Evolutionary conservation across 2,113 vertebrate genomes (phyloP).

Genomic region (Nothobranchius furzeri): DNA sequence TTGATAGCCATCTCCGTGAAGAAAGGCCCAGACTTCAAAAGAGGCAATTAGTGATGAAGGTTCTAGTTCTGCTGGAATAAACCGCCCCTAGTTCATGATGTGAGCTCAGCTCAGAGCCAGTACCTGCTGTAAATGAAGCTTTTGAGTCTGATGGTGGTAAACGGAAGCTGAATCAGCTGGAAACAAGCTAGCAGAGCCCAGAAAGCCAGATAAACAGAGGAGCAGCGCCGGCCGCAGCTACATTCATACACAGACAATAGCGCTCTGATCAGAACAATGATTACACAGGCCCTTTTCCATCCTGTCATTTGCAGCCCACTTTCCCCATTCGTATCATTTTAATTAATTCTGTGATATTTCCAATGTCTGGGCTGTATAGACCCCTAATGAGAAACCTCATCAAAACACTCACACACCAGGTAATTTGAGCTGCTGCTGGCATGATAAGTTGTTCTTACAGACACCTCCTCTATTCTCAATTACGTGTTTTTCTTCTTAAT

Average conservation of each 20-base stretch:
- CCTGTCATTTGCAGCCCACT: conserved; percentile 68
- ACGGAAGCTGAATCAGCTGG: conserved; percentile 66
- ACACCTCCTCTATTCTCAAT: conserved; percentile 52
- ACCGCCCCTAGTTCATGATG: no score
- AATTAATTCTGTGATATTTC: conserved; percentile 82
- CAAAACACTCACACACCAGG: conserved; percentile 71
- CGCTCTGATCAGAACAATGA: conserved; percentile 80
- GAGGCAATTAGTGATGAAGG: no score
- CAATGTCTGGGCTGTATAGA: conserved; percentile 75
- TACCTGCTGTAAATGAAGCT: conserved; percentile 59
- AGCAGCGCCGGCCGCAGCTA: conserved; percentile 58
- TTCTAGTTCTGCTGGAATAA: no score
- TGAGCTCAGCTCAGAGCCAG: neutral
- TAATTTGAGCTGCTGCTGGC: conserved; percentile 66
- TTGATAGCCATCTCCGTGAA: no score
- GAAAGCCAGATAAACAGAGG: conserved; percentile 71
- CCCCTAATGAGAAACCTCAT: conserved; percentile 80
- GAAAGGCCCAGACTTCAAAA: no score
- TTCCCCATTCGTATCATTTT: conserved; percentile 79
- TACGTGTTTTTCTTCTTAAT: conserved; percentile 62
- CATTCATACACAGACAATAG: conserved; percentile 76
- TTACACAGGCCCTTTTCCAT: conserved; percentile 60
- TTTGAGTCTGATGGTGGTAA: conserved; percentile 43
- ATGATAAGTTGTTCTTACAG: conserved; percentile 45
- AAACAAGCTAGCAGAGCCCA: conserved; percentile 53